A percentile compares a stretch with the other conserved stretches of the same genome.
These are phyloP conservation scores for Macrotus californicus DNA, from an alignment of 2,113 vertebrate genomes.

Conservation along the genomic window DNA sequence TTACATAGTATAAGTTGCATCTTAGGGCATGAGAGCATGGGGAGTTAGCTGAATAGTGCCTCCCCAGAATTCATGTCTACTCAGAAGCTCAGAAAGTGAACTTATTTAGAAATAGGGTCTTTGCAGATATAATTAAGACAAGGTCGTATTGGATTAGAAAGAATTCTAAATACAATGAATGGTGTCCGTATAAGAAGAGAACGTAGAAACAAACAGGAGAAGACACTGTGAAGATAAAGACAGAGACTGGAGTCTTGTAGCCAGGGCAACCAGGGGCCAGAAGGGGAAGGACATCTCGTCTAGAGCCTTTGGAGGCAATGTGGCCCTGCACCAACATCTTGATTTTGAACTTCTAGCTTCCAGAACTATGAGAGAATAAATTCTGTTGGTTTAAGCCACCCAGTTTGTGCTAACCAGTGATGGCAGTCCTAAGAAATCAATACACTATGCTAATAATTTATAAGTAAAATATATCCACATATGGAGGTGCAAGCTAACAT, in stretches of 20 bases:
- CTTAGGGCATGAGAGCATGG: too few species aligned
- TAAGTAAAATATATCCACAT: background rate
- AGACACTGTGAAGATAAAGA: accelerated
- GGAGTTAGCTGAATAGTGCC: background rate
- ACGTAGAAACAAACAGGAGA: background rate
- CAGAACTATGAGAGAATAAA: background rate
- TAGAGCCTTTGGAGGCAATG: too few species aligned
- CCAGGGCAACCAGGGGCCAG: background rate
- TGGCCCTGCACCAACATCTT: accelerated
- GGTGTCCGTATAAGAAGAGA: background rate
- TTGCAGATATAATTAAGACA: background rate
- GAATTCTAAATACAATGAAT: background rate
- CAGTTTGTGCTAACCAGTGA: background rate
- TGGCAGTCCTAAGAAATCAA: background rate
- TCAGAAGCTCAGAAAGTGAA: background rate
- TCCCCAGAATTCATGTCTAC: background rate
- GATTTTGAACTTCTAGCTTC: background rate
- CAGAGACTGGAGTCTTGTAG: background rate
- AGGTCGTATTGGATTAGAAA: background rate
- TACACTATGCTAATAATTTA: background rate
- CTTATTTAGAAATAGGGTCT: background rate
- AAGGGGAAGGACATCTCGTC: background rate
- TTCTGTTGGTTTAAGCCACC: background rate
- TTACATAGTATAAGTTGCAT: too few species aligned
- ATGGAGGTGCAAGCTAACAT: background rate